Base-by-base conservation (phyloP, 2,888 invertebrate genomes). In the Dynastes maya region DNA sequence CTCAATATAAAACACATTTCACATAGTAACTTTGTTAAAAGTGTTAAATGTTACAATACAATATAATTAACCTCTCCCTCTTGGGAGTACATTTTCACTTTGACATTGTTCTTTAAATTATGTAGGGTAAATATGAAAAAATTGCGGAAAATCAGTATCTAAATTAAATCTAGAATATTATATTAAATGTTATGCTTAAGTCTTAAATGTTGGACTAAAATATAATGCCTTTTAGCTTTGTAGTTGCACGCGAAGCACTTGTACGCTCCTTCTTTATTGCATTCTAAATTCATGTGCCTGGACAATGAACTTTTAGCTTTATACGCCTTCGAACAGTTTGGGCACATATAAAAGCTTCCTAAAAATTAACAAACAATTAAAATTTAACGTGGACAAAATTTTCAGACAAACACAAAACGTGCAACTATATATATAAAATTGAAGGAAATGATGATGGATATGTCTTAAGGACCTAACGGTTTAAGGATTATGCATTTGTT, bases 201-300 rank as follows among this genome's bases (percentile, higher is more conserved):
- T 72, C 65, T 77, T 55, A 79, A 64, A 68, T 79, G 79, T 64
- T 79, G 76, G 13, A 79, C 79, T 22, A 79, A 77, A 77, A 79
- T 79, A 63, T 79, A 79, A 55, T 81, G 80, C 58, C 79, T 61
- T 53, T 81, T 81, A 49, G 81, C 79, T 74, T 78, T 80, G 68
- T 81, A 80, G 53, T 77, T 76, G 76, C 81, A 81, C 27, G 75
- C 77, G 51, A 77, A 77, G 49, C 81, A 81, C 49, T 74, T 77
- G 68, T 79, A 79, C 22, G 77, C 67, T 40, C 78, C 78, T 61
- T 79, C 79, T 74, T 79, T 79, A 71, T 79, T 79, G 63, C 92
- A 94, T 90, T 93, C 94, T 86, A 91, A 92, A 88, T 92, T 91
- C 83, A 91, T 90, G 88, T 93, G 93, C 22, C 92, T 89, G 86